These are phyloP conservation scores for Paracyclopina nana DNA, from an alignment of 1,140 invertebrate species.

Conservation along the genomic window DNA sequence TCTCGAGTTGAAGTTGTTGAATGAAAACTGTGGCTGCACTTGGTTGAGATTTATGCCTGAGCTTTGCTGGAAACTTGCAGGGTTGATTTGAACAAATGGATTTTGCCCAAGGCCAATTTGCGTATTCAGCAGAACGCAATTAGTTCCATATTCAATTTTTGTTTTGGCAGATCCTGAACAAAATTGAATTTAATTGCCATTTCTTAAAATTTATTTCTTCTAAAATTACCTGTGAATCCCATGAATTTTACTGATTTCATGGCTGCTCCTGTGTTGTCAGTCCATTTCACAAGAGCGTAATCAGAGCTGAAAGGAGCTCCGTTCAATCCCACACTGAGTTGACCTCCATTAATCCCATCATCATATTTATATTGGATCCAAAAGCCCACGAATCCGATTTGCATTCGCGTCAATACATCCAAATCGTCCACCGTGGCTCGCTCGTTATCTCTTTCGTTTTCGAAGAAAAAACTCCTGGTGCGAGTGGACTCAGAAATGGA, in stretches of 20 bases:
- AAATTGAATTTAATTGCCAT: too few species aligned
- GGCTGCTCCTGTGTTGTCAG: background rate
- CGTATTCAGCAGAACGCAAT: background rate
- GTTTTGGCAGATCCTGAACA: background rate
- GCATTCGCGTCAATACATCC: conserved; percentile 7
- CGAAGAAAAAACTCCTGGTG: conserved; percentile 11
- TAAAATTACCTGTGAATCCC: too few species aligned
- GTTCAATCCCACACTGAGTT: conserved; percentile 6
- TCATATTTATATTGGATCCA: conserved; percentile 12
- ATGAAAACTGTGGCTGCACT: too few species aligned
- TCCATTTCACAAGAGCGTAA: conserved; percentile 4
- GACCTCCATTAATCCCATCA: conserved; percentile 8
- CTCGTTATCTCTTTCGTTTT: conserved; percentile 1
- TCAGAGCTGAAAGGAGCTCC: background rate
- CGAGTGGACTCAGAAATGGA: conserved; percentile 1
- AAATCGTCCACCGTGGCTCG: background rate
- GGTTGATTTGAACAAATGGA: conserved; percentile 2
- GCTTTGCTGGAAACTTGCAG: too few species aligned
- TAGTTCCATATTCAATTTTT: background rate
- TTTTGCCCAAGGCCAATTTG: background rate
- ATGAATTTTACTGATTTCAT: background rate
- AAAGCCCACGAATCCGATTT: conserved; percentile 11
- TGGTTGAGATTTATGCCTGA: too few species aligned
- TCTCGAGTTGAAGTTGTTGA: too few species aligned
- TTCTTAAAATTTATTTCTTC: too few species aligned